A percentile compares a stretch with the other conserved stretches of the same genome.
Evolutionary conservation across 2,888 invertebrate genomes (phyloP).

Genomic region (Mayetiola destructor): DNA sequence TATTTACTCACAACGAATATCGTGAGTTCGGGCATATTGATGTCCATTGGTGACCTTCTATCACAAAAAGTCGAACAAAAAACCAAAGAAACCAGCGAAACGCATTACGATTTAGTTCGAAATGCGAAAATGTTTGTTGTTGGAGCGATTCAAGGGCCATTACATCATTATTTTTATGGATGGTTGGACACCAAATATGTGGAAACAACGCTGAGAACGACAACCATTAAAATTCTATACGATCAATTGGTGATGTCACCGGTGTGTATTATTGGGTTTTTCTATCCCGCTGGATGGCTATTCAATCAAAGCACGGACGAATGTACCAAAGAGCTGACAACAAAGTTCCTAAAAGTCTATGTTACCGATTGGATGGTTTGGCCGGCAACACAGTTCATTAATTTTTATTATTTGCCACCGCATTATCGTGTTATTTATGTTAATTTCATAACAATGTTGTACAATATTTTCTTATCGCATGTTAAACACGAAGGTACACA

Average conservation of each 20-base stretch:
- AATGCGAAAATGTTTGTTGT: conserved; percentile 58
- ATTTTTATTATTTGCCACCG: conserved; percentile 71
- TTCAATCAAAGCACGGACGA: conserved; percentile 48
- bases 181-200: conserved; percentile 56
- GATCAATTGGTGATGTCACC: conserved; percentile 63
- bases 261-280: conserved; percentile 60
- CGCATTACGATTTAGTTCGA: conserved; percentile 29
- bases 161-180: conserved; percentile 74
- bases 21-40: conserved; percentile 57
- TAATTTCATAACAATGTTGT: conserved; percentile 68
- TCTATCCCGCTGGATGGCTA: conserved; percentile 60
- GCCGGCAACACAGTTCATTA: conserved; percentile 82
- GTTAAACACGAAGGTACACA: conserved; percentile 62
- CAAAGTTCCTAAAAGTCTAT: conserved; percentile 60
- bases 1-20: conserved; percentile 68
- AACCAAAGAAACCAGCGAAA: conserved; percentile 38
- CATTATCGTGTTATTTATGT: conserved; percentile 78
- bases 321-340: conserved; percentile 44
- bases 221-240: conserved; percentile 54
- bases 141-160: conserved; percentile 62
- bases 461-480: conserved; percentile 78
- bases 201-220: conserved; percentile 40
- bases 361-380: conserved; percentile 55
- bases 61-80: conserved; percentile 64
- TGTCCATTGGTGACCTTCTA: conserved; percentile 62